Evolutionary conservation across 2,113 vertebrate genomes (phyloP), one percentile per base, ranked within the genome.

Genomic region (Seriola aureovittata): DNA sequence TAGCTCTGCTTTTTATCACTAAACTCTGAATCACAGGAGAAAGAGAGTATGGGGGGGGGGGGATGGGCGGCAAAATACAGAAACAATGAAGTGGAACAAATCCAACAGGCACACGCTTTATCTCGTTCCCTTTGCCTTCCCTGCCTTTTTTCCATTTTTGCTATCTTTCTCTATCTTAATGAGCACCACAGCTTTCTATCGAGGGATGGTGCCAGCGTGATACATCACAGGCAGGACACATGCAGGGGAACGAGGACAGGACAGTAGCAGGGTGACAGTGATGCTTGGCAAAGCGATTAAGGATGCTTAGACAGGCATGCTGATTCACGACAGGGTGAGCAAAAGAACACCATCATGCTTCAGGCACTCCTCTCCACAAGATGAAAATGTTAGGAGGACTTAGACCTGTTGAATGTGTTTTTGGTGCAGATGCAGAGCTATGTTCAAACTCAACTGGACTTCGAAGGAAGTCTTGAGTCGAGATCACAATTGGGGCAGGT

Each of bases 41-140:
- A 85, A 86, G 68, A 59, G 42, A 75, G 65, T 40, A 21, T 2
- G 14, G 36, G 57, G 60, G 25, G 60, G 25, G 12, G 76, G 82
- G 48, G 78, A 54, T 74, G 82, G 81, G 67, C 19, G 71, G 42
- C 25, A 46, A 88, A 93, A 92, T 82, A 86, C 80, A 79, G 89
- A 93, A 94, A 96, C 94, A 94, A 94, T 93, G 92, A 93, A 91
- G 89, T 91, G 91, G 94, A 95, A 95, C 91, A 85, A 95, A 95
- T 94, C 93, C 90, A 92, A 89, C 90, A 90, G 87, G 83, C 91
- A 84, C 90, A 90, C 25, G 80, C 91, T 94, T 95, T 94, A 94
- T 95, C 95, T 94, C 84, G 12, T 80, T 86, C 87, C 82, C 85
- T 84, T 72, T 71, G 60, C 84, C 81, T 85, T 87, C 64, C 84